A percentile compares a stretch with the other conserved stretches of the same genome.
Conservation (phyloP, 2,113 vertebrate species). For the Prionailurus bengalensis region DNA sequence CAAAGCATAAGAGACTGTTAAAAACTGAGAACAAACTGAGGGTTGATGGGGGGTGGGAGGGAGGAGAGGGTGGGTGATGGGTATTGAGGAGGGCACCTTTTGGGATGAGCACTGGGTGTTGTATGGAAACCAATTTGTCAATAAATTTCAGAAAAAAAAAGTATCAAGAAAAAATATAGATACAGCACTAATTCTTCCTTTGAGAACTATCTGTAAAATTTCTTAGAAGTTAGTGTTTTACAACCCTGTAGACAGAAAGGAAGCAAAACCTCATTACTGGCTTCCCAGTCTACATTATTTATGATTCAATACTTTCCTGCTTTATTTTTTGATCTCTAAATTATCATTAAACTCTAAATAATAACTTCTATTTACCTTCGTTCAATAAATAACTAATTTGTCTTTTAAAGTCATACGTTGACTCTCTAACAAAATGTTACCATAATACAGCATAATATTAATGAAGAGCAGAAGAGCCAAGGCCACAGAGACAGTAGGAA, state of each 20-base stretch:
- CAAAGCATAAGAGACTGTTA: no score
- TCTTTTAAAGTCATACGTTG: not conserved
- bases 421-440: not conserved
- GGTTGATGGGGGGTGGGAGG: no score
- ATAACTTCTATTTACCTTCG: not conserved
- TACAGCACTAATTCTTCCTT: not conserved
- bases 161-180: not conserved
- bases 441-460: not conserved
- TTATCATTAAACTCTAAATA: constrained; percentile 21
- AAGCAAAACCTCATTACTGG: not conserved
- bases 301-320: not conserved
- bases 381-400: not conserved
- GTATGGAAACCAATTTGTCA: no score
- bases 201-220: not conserved
- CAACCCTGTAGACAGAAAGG: not conserved
- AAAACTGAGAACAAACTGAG: no score
- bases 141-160: not conserved
- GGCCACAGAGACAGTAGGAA: not conserved
- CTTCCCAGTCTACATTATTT: not conserved
- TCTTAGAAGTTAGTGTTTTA: not conserved
- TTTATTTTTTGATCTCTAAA: not conserved
- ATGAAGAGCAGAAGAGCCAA: not conserved
- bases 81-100: no score
- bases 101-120: no score
- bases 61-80: no score